Evolutionary conservation across 2,797 vertebrate genomes (phyloP).

Genomic region (Rhodeus uyekii): DNA sequence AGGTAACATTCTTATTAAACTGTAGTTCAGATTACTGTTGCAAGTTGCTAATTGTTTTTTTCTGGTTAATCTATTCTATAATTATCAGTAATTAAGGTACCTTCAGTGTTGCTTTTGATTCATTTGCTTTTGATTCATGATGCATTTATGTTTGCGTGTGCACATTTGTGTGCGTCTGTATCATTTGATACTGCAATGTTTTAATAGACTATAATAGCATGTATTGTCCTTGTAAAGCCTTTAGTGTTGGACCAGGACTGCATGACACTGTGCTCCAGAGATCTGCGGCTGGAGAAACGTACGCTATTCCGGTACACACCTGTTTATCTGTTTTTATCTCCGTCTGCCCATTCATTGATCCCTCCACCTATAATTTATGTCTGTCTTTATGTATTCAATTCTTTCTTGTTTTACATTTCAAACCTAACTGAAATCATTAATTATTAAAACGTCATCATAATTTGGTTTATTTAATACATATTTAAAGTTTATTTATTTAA

Average conservation of each 20-base stretch:
- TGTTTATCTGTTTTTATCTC: background rate
- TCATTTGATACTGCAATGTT: slow-evolving; percentile 45
- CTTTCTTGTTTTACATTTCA: background rate
- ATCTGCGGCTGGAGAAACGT: slow-evolving; percentile 93
- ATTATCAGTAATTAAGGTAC: background rate
- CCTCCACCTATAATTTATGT: background rate
- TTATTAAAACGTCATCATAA: background rate
- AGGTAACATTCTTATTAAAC: slow-evolving; percentile 77
- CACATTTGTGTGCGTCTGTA: slow-evolving; percentile 7
- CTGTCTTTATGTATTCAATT: background rate
- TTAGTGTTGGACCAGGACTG: slow-evolving; percentile 97
- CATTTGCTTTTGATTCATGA: too few relatives aligned
- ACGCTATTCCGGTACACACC: slow-evolving; percentile 89
- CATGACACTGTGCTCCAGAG: slow-evolving; percentile 90
- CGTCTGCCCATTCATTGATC: background rate
- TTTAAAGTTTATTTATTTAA: background rate
- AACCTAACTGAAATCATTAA: background rate
- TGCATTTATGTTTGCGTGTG: background rate
- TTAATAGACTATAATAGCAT: slow-evolving; percentile 47
- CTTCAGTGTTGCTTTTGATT: background rate
- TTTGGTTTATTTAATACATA: background rate
- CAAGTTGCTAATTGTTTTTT: background rate
- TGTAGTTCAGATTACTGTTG: background rate
- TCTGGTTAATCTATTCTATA: background rate
- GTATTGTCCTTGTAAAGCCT: slow-evolving; percentile 76